Conservation (phyloP, 2,113 vertebrate species). For the Pterocles burchelli region DNA sequence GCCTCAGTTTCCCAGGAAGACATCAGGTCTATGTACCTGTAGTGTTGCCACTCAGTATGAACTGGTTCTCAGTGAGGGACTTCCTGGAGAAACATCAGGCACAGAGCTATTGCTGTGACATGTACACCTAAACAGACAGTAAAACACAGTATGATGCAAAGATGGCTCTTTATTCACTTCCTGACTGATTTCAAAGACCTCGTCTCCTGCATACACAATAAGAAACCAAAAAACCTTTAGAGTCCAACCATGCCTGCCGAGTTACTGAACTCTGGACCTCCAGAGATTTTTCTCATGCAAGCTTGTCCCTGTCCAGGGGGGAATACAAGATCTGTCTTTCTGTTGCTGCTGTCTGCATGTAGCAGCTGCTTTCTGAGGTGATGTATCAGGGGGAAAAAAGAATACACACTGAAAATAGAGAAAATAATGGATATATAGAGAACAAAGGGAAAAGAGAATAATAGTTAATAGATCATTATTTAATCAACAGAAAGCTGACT, state of each 20-base stretch:
- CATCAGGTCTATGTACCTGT: fast-evolving
- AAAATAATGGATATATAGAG: neutral
- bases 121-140: neutral
- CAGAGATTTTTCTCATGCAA: neutral
- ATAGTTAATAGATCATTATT: neutral
- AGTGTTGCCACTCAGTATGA: fast-evolving
- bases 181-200: neutral
- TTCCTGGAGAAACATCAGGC: neutral
- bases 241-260: neutral
- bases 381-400: neutral
- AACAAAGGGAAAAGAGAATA: neutral
- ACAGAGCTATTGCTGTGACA: neutral
- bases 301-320: neutral
- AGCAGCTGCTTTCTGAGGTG: neutral
- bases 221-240: neutral
- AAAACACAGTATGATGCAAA: neutral
- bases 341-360: neutral
- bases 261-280: neutral
- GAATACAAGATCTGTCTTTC: neutral
- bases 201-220: neutral
- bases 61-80: neutral
- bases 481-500: neutral
- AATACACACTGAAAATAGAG: neutral
- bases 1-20: neutral
- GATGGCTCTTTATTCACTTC: neutral